phyloP scores from a whole-genome alignment of 2,888 invertebrate species.

The Hecatera dysodea region DNA sequence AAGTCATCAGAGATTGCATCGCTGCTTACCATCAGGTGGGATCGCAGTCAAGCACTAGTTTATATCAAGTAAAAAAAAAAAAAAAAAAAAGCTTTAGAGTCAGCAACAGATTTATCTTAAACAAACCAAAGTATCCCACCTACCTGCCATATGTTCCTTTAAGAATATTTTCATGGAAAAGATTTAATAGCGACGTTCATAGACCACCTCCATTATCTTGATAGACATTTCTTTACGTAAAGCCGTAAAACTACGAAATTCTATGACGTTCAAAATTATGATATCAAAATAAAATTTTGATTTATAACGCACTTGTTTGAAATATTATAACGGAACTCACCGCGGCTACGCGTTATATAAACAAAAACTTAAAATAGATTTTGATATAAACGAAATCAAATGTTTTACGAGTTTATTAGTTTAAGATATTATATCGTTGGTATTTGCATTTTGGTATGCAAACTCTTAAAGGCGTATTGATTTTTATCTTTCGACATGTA shows the following conservation, averaged over 20 bases:
- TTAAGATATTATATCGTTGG: slow-evolving; percentile 25
- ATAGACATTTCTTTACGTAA: slow-evolving; percentile 44
- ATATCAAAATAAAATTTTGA: slow-evolving; percentile 47
- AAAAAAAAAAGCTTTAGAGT: too few species aligned
- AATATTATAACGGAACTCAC: slow-evolving; percentile 50
- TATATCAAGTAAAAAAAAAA: too few species aligned
- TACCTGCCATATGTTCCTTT: too few species aligned
- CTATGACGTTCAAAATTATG: slow-evolving; percentile 42
- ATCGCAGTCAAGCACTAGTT: too few species aligned
- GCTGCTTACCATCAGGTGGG: too few species aligned
- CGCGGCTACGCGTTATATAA: slow-evolving; percentile 32
- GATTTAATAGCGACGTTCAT: slow-evolving; percentile 18
- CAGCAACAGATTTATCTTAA: too few species aligned
- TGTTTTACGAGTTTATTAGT: slow-evolving; percentile 49
- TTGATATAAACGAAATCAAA: slow-evolving; percentile 38
- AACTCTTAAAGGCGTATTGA: slow-evolving; percentile 1
- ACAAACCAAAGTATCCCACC: too few species aligned
- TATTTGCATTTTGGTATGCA: slow-evolving; percentile 3
- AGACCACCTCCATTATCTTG: slow-evolving; percentile 37
- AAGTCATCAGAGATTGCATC: too few species aligned
- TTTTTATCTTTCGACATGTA: background rate
- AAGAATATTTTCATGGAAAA: background rate
- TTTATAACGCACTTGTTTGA: slow-evolving; percentile 48
- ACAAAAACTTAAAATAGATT: slow-evolving; percentile 55
- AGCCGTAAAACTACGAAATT: slow-evolving; percentile 33